Evolutionary conservation across 2,888 invertebrate genomes (phyloP), one percentile per base, ranked within the genome.

Genomic region (Dione vanillae): DNA sequence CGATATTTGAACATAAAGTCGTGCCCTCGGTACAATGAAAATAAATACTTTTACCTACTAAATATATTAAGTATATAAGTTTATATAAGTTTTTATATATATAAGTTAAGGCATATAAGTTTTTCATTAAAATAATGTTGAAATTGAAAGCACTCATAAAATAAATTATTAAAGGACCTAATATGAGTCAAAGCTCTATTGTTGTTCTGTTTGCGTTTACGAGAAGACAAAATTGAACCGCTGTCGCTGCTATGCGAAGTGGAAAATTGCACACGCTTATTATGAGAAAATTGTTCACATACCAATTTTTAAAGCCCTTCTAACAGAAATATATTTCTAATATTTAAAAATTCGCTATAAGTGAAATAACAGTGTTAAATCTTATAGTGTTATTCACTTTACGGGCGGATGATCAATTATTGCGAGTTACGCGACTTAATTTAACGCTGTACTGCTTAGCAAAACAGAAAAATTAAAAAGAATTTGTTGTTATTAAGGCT

Each of bases 181-280:
- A 45, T 61, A 11, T 45, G 27, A n/a, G 27, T 45, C 59, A 43
- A 0, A n/a, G 27, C n/a, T 45, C n/a, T 16, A 61, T 61, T 61
- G 61, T 61, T 27, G 61, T 45, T 61, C n/a, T 61, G 45, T 61
- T 61, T 61, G 45, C 27, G 61, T 56, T 56, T 37, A 61, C 43
- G 61, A 41, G 52, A 43, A 52, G 20, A 65, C 52, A 41, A 27
- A 27, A 58, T 49, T 47, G n/a, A 49, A 56, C 58, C n/a, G 66
- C 45, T 45, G 61, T 67, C 47, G 66, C 3, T 67, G 47, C 40
- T 40, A 58, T 37, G 20, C 40, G 47, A 47, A 40, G 56, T 47
- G 58, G 66, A 58, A 67, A 58, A 58, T 67, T 67, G 56, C 66
- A 58, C 58, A 40, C 47, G 20, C 37, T 49, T 67, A 45, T 67